phyloP scores from a whole-genome alignment of 1,140 invertebrate genomes.

The Drosophila melanica region DNA sequence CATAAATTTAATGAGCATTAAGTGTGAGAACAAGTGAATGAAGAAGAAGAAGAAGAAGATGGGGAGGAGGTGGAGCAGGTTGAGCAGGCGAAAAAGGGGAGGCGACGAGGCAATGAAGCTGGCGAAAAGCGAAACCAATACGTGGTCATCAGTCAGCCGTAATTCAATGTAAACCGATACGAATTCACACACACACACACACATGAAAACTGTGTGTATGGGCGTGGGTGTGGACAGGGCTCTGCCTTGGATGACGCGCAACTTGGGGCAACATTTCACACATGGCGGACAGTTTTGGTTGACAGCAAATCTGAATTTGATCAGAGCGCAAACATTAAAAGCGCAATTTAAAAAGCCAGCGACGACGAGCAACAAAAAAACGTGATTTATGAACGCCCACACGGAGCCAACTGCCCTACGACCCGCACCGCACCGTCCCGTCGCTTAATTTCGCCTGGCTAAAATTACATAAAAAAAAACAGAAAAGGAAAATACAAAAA shows the following conservation, averaged over 20 bases:
- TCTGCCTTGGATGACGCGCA: conserved; percentile 13
- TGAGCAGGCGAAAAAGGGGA: neutral
- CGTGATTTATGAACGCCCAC: conserved; percentile 71
- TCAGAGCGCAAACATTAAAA: conserved; percentile 52
- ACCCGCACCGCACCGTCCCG: conserved; percentile 6
- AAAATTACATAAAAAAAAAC: conserved; percentile 52
- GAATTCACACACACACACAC: conserved; percentile 17
- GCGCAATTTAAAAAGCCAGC: conserved; percentile 68
- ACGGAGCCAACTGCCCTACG: conserved; percentile 29
- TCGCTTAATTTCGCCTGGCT: conserved; percentile 29
- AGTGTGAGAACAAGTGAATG: conserved; percentile 45
- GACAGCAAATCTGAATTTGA: conserved; percentile 77
- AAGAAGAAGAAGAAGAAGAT: neutral
- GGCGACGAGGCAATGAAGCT: neutral
- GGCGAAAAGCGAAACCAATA: conserved; percentile 48
- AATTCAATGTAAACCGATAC: conserved; percentile 75
- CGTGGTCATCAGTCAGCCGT: conserved; percentile 71
- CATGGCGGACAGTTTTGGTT: conserved; percentile 65
- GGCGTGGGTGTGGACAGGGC: conserved; percentile 8
- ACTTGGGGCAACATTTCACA: conserved; percentile 28
- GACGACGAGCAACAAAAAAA: conserved; percentile 42
- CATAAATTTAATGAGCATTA: conserved; percentile 76
- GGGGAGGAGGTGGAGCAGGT: too few species aligned
- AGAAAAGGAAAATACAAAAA: conserved; percentile 8
- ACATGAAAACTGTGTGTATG: conserved; percentile 11